phyloP scores from a whole-genome alignment of 2,797 vertebrate genomes.

The Spinibarbus caldwelli region DNA sequence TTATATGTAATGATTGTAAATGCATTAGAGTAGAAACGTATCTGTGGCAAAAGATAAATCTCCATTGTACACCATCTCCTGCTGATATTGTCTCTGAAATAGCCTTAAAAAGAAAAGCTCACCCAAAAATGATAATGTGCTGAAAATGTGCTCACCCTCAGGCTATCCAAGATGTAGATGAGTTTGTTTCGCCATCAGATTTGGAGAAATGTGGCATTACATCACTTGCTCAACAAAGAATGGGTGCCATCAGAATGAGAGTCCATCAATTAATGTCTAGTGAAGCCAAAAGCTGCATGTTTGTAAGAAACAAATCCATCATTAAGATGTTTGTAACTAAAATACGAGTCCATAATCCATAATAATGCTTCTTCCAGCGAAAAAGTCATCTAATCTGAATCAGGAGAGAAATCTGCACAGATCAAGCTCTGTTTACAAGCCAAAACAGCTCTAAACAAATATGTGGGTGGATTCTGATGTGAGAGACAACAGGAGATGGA shows the following conservation, averaged over 20 bases:
- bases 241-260: neutral
- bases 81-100: neutral
- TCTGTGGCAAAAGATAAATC: neutral
- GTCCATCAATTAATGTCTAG: neutral
- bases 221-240: neutral
- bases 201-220: neutral
- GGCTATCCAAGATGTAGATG: neutral
- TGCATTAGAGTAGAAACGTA: neutral
- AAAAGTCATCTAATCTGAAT: too few relatives aligned
- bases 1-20: neutral
- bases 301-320: neutral
- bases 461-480: too few relatives aligned
- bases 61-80: neutral
- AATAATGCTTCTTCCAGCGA: too few relatives aligned
- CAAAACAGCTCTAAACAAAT: too few relatives aligned
- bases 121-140: too few relatives aligned
- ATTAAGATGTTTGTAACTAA: too few relatives aligned
- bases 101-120: neutral
- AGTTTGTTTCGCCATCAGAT: neutral
- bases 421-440: too few relatives aligned
- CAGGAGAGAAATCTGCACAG: too few relatives aligned
- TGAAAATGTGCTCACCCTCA: accelerated
- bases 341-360: neutral
- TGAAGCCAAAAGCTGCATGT: neutral
- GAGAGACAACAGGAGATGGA: too few relatives aligned